Base-by-base conservation (phyloP, 2,888 invertebrate species). In the Unio pictorum region DNA sequence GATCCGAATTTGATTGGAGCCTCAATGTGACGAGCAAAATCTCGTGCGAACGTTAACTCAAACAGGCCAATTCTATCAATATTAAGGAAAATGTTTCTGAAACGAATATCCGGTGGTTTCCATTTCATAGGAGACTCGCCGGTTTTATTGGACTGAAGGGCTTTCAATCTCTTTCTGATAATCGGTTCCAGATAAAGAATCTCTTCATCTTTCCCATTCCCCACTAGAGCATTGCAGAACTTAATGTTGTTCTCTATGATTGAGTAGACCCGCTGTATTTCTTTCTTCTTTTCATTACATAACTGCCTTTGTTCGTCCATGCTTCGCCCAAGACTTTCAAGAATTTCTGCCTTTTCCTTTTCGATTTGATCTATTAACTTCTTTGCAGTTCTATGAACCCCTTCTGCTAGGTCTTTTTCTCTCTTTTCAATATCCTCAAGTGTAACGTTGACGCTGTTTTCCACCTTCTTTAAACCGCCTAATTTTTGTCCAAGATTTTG, bases 151-250 rank as follows among this genome's bases (percentile, higher is more conserved):
- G 67, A 64, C 55, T 69, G 71, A 17, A 64, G 71, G 66, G 55
- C 66, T 66, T 71, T 66, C 20, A 80, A 68, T 26, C 80, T 69
- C 15, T 61, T 66, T n/a, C 74, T 67, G 3, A 80, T 61, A 4
- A 55, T 26, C 20, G 73, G 69, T 45, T 78, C 78, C 56, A 78
- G 66, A 55, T 71, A 79, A 6, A 80, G 54, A 1, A 78, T 55
- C 67, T 80, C 80, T 15, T 72, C 78, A 56, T 78, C 75, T 61
- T 80, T 80, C 3, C 76, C 77, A 56, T 72, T 70, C 34, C 71
- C 67, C 11, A 75, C 72, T 5, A 78, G 62, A 20, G 76, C 69
- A n/a, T 75, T 71, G 54, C 75, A 75, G 65, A 80, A 78, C 7
- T 70, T 62, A 15, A 70, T 70, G 57, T 76, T 77, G 17, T 73